Base-by-base conservation (phyloP, 2,888 invertebrate species). In the Steinernema carpocapsae region DNA sequence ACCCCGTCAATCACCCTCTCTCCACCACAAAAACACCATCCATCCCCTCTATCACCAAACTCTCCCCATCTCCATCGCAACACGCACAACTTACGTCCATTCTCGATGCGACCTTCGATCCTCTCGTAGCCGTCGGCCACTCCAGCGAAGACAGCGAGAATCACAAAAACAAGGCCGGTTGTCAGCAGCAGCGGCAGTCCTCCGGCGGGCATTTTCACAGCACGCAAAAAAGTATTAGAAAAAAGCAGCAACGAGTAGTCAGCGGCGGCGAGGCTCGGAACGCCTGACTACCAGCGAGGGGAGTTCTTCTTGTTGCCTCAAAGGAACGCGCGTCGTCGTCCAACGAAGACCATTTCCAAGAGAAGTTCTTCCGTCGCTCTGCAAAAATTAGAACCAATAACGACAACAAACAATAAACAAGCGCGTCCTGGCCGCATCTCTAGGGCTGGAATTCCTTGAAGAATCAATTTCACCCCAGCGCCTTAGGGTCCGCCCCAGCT, bases 401-500 rank as follows among this genome's bases (percentile, higher is more conserved):
- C 56, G 26, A 26, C 3, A 56, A 24, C 26, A 24, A 56, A 56
- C 56, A 56, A 56, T 26, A 56, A 56, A 22, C 22, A 56, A 51
- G 12, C n/a, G 51, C 14, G 10, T 4, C 12, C 6, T 26, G 6
- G 17, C 24, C 2, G 56, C 24, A 26, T 56, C 43, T 7, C 43
- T 43, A n/a, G n/a, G n/a, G n/a, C n/a, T n/a, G n/a, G n/a, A n/a
- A n/a, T n/a, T n/a, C n/a, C n/a, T 43, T 43, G 43, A 24, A 6
- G 56, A 56, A 56, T 56, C 56, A 56, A 56, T 56, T 56, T 56
- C 56, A 56, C 7, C 43, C 24, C 24, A 17, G 56, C 26, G 14
- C 7, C 26, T 3, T 51, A 10, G 51, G 6, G 51, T 6, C 24
- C 24, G 4, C 56, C 56, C 7, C 56, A 22, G 12, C 56, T 4